Conservation (phyloP, 2,888 invertebrate genomes). For the Chrysolina americana region DNA sequence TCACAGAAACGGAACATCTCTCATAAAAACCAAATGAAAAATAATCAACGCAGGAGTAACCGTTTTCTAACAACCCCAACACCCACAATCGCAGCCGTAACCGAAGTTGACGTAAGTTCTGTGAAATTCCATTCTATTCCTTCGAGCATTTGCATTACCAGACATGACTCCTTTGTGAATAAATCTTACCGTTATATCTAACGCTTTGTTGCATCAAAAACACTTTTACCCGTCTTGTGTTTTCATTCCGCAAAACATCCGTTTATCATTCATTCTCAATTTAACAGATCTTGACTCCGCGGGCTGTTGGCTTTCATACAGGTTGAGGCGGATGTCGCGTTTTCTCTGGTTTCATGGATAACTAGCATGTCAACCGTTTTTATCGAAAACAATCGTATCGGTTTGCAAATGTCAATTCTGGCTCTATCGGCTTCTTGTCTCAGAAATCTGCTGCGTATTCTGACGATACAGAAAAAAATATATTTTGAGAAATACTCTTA, state of each 20-base stretch:
- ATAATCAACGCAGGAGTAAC: neutral
- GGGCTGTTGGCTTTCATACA: conserved; percentile 28
- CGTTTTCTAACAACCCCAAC: neutral
- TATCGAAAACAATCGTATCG: too few species aligned
- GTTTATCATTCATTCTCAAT: conserved; percentile 46
- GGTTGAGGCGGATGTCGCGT: conserved; percentile 22
- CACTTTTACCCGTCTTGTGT: conserved; percentile 45
- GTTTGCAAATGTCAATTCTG: too few species aligned
- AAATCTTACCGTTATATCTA: conserved; percentile 44
- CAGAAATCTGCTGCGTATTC: too few species aligned
- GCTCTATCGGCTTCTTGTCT: too few species aligned
- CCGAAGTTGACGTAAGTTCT: conserved; percentile 37
- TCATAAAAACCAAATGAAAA: neutral
- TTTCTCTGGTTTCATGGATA: neutral
- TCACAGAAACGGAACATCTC: neutral
- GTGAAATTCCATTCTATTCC: conserved; percentile 36
- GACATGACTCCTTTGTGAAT: conserved; percentile 43
- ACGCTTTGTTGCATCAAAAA: conserved; percentile 46
- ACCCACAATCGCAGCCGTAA: conserved; percentile 19
- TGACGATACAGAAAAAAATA: too few species aligned
- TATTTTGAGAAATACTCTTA: too few species aligned
- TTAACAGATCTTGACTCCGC: conserved; percentile 29
- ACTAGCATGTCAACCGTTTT: too few species aligned
- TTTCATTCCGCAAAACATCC: conserved; percentile 41
- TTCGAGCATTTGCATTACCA: conserved; percentile 43